Base-by-base conservation (phyloP, 2,113 vertebrate species). In the Craseonycteris thonglongyai region DNA sequence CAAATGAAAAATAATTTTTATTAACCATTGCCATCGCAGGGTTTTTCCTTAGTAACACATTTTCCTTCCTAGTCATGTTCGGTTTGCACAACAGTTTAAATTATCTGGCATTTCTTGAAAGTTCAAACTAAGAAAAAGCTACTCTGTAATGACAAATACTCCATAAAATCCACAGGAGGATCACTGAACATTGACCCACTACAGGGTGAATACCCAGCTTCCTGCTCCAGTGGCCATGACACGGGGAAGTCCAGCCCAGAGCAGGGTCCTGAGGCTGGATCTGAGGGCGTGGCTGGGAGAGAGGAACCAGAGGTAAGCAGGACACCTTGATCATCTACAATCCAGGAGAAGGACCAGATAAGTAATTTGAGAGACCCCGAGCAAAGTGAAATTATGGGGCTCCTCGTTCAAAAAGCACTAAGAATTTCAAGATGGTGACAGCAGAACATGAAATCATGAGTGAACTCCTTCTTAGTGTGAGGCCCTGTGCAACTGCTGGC, bases 1-100 rank as follows among this genome's bases (percentile, higher is more conserved):
- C n/a, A 94, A 89, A 71, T 35, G 51, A 88, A 95, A 95, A 80
- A 40, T 38, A 76, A 75, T 61, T 91, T 95, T 72, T 88, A 72
- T 83, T 93, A 75, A 94, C 21, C 42, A 30, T 68, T 40, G 21
- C 45, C 15, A 82, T n/a, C 72, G 35, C 19, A 51, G 10, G 6
- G n/a, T 15, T 80, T 80, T 79, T 71, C 16, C 59, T 56, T 45
- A 33, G 71, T 47, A 84, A 61, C 59, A n/a, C 7, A 51, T 59
- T 68, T 61, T 7, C 24, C 47, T 93, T 79, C 35, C 47, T 93
- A 89, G 86, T 69, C 10, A 45, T n/a, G 3, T 59, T 33, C 65
- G 49, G 51, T n/a, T 59, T 82, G 7, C 11, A 40, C 8, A 40
- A 59, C 75, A 92, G 4, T 81, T 91, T 58, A 88, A 95, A 81